Evolutionary conservation across 23 tunicate species (phyloP).

Genomic region (Oikopleura vanhoeffeni): DNA sequence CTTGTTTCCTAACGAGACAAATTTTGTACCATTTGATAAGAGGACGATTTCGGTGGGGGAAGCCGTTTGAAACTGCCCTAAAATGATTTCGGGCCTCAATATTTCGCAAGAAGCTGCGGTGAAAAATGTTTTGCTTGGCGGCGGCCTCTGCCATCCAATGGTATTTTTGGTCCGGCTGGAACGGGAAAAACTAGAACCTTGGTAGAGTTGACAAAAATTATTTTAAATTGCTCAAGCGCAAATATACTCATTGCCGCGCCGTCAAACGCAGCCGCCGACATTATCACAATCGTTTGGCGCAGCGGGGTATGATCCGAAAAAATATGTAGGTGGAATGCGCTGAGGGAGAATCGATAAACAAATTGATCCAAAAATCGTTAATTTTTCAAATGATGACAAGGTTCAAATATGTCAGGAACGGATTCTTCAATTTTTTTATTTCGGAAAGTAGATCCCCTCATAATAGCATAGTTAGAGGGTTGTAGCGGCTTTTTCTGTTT

Average conservation of each 20-base stretch:
- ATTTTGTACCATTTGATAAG: neutral
- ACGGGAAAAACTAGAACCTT: constrained; percentile 72
- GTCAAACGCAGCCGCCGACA: constrained; percentile 4
- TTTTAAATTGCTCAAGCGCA: neutral
- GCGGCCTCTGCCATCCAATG: neutral
- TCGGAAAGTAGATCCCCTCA: no score
- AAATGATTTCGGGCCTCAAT: neutral
- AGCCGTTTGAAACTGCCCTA: neutral
- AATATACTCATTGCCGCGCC: neutral
- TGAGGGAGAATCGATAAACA: neutral
- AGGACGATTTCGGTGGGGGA: neutral
- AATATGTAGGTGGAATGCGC: constrained; percentile 7
- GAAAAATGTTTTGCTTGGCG: neutral
- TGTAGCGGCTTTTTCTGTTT: no score
- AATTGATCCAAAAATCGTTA: neutral
- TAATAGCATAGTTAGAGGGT: no score
- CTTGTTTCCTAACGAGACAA: neutral
- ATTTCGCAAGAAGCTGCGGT: neutral
- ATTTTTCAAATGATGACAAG: no score
- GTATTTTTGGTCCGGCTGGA: constrained; percentile 89
- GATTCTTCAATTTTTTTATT: no score
- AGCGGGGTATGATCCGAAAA: no score
- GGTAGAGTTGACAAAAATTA: constrained; percentile 21
- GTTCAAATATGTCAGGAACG: no score
- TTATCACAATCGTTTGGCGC: no score